These are phyloP conservation scores for Petrosia ficiformis DNA, from an alignment of 37 sponge, comb jelly and placozoan species.

Conservation along the genomic window DNA sequence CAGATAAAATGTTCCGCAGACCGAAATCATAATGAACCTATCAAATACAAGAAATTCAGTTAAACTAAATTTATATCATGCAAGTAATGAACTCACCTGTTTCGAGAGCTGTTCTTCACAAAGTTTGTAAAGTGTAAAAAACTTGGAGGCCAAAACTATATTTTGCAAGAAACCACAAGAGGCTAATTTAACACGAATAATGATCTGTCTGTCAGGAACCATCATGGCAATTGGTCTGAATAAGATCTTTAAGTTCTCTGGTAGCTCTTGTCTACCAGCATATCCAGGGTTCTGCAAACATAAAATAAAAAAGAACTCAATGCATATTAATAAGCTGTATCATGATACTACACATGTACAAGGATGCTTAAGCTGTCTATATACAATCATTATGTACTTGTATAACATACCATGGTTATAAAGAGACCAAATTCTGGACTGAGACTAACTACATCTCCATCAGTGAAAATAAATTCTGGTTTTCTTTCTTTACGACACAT, in stretches of 20 bases:
- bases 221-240: slow-evolving; percentile 99
- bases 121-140: slow-evolving; percentile 98
- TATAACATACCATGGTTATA: slow-evolving; percentile 88
- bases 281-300: slow-evolving; percentile 91
- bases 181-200: slow-evolving; percentile 98
- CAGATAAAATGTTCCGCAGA: slow-evolving; percentile 97
- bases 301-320: no score
- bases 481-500: slow-evolving; percentile 95
- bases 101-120: slow-evolving; percentile 99
- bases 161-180: slow-evolving; percentile 95
- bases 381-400: background rate
- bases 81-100: slow-evolving; percentile 51
- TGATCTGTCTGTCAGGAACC: slow-evolving; percentile 99
- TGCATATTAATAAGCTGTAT: no score
- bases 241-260: slow-evolving; percentile 97
- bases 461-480: slow-evolving; percentile 93
- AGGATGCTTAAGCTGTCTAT: background rate
- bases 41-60: slow-evolving; percentile 30
- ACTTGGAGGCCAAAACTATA: slow-evolving; percentile 89
- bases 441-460: slow-evolving; percentile 91
- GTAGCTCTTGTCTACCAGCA: slow-evolving; percentile 97
- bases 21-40: slow-evolving; percentile 99
- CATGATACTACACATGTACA: background rate
- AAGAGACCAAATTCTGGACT: slow-evolving; percentile 98
- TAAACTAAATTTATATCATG: background rate